Percentiles rank a stretch among this genome's conserved stretches.
Conservation (phyloP, 2,888 invertebrate genomes). For the Pteria penguin region DNA sequence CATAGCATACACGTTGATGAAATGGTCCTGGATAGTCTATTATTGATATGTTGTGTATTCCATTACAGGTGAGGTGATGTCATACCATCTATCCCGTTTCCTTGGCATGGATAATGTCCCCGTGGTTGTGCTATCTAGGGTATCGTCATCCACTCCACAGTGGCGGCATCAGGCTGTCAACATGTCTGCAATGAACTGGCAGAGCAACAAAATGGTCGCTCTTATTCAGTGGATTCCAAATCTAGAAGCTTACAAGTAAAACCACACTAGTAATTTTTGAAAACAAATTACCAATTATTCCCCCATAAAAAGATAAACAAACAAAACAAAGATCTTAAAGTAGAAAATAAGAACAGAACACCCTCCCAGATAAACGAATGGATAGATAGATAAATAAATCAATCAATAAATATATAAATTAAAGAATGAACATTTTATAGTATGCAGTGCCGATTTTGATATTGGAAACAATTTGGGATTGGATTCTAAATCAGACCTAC, state of each 20-base stretch:
- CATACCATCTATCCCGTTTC: constrained; percentile 75
- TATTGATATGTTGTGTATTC: constrained; percentile 2
- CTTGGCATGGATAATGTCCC: constrained; percentile 77
- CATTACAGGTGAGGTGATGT: constrained; percentile 76
- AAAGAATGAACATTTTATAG: no score
- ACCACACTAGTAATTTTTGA: neutral
- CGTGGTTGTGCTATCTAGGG: constrained; percentile 69
- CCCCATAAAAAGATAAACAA: no score
- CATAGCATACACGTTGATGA: no score
- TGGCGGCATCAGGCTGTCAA: constrained; percentile 64
- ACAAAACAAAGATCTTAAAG: no score
- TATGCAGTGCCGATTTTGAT: no score
- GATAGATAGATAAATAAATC: no score
- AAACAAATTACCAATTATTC: no score
- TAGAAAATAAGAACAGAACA: no score
- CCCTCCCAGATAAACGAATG: no score
- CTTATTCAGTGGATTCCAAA: constrained; percentile 78
- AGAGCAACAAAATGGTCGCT: constrained; percentile 71
- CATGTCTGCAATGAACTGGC: constrained; percentile 64
- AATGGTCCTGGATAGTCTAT: neutral
- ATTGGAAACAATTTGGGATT: no score
- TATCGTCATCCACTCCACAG: constrained; percentile 57
- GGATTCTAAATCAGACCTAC: no score
- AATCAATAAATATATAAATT: no score
- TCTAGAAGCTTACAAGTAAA: constrained; percentile 52